Conservation (phyloP, 1,140 invertebrate genomes). For the Bombus haemorrhoidalis region DNA sequence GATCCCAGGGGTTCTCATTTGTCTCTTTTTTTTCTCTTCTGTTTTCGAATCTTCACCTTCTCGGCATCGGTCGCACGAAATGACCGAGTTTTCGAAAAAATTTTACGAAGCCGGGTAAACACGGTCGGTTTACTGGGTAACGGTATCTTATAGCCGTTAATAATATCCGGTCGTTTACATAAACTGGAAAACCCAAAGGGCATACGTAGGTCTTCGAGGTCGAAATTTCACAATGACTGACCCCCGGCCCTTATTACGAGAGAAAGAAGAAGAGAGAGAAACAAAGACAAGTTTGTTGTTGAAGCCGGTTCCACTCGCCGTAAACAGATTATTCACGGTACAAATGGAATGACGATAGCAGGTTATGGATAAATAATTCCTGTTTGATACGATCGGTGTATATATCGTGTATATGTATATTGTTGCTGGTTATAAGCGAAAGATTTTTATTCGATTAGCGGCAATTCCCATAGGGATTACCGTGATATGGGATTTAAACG, state of each 20-base stretch:
- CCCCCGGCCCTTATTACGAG: no score
- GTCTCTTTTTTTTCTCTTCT: background rate
- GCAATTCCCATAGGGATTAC: background rate
- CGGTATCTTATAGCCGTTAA: slow-evolving; percentile 26
- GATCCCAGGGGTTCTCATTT: slow-evolving; percentile 28
- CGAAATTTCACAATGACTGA: slow-evolving; percentile 26
- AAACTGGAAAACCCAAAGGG: slow-evolving; percentile 1
- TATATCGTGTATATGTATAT: background rate
- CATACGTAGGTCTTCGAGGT: background rate
- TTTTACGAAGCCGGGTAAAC: background rate
- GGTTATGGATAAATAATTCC: slow-evolving; percentile 11
- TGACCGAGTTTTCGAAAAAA: slow-evolving; percentile 1
- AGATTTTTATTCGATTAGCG: background rate
- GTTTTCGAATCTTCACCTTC: background rate
- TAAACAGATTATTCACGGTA: slow-evolving; percentile 35
- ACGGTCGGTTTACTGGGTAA: background rate
- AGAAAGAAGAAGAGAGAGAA: background rate
- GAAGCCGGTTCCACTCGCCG: background rate
- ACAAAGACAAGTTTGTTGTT: slow-evolving; percentile 17
- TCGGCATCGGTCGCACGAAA: background rate
- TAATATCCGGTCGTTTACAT: background rate
- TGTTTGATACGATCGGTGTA: background rate
- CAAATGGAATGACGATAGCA: slow-evolving; percentile 14
- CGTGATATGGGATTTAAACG: background rate
- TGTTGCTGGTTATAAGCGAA: no score